phyloP scores from a whole-genome alignment of 2,113 vertebrate genomes.

The Myanophis thanlyinensis region DNA sequence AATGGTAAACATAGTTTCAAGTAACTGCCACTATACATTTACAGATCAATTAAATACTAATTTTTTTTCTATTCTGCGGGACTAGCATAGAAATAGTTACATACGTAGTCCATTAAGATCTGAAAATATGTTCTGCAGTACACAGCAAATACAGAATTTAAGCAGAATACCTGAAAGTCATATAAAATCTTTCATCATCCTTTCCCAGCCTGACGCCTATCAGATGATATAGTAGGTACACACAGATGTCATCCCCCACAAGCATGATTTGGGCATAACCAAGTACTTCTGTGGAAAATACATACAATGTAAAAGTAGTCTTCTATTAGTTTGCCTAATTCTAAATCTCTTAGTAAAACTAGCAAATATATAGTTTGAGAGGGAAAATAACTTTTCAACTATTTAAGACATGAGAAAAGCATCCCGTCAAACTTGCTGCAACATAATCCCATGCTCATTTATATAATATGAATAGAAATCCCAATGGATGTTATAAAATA shows the following conservation, averaged over 20 bases:
- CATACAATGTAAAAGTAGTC: neutral
- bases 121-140: neutral
- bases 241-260: neutral
- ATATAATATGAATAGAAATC: neutral
- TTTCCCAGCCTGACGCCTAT: neutral
- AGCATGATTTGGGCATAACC: neutral
- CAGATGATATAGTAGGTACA: neutral
- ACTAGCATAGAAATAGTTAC: neutral
- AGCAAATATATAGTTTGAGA: neutral
- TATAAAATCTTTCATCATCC: neutral
- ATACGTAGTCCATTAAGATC: constrained; percentile 4
- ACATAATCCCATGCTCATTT: neutral
- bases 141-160: constrained; percentile 18
- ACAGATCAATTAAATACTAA: neutral
- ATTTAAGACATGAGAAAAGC: neutral
- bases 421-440: neutral
- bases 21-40: neutral
- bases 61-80: constrained; percentile 8
- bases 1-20: neutral
- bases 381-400: neutral
- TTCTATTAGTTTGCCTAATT: neutral
- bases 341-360: neutral
- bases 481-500: neutral
- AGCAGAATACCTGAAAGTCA: neutral
- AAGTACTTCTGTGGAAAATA: neutral